phyloP scores from a whole-genome alignment of 2,888 invertebrate species.

The Silvanus unidentatus region DNA sequence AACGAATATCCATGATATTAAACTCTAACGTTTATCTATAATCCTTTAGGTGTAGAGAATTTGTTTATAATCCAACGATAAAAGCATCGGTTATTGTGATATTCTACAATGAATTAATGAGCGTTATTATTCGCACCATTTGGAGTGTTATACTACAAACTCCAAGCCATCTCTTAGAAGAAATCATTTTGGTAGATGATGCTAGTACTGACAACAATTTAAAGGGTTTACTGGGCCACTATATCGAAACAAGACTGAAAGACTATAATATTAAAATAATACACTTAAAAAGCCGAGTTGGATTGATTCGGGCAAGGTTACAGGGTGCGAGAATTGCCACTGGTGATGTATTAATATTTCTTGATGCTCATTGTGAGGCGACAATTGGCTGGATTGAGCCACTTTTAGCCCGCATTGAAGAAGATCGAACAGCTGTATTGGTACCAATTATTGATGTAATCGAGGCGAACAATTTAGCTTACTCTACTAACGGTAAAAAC shows the following conservation, averaged over 20 bases:
- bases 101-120: constrained; percentile 73
- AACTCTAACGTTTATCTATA: constrained; percentile 11
- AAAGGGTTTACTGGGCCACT: constrained; percentile 71
- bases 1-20: constrained; percentile 1
- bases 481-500: constrained; percentile 56
- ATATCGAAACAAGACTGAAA: constrained; percentile 67
- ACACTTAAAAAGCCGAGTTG: constrained; percentile 67
- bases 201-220: constrained; percentile 75
- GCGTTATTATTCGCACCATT: constrained; percentile 72
- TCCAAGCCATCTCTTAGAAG: constrained; percentile 67
- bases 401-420: constrained; percentile 75
- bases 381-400: constrained; percentile 83
- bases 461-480: constrained; percentile 71
- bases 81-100: constrained; percentile 64
- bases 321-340: constrained; percentile 78
- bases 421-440: constrained; percentile 71
- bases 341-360: constrained; percentile 76
- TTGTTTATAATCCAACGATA: constrained; percentile 60
- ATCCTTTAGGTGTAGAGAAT: constrained; percentile 52
- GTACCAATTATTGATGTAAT: constrained; percentile 96
- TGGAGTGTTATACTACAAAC: constrained; percentile 81
- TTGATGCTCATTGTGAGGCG: constrained; percentile 90
- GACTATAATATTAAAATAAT: constrained; percentile 65
- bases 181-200: constrained; percentile 94
- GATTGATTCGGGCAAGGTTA: constrained; percentile 84